Conservation (phyloP, 2,113 vertebrate species). For the Australoheros scitulus region DNA sequence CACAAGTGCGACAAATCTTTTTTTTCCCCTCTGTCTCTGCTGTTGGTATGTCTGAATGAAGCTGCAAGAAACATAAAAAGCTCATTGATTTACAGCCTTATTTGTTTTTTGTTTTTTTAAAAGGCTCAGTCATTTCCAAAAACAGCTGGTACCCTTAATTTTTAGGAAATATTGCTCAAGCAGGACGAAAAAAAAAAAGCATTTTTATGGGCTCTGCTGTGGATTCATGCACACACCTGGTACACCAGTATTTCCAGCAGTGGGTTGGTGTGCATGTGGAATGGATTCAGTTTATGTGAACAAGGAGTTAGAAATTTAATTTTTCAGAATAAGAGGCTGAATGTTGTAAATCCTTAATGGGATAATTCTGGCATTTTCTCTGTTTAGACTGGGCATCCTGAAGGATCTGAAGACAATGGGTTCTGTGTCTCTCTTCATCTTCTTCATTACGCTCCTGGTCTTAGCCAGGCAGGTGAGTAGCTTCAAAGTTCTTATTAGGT, state of each 20-base stretch:
- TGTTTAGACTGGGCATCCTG: slow-evolving; percentile 90
- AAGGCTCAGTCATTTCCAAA: not conserved
- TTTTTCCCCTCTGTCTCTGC: not conserved
- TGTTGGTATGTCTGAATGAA: not conserved
- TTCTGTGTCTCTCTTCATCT: slow-evolving; percentile 94
- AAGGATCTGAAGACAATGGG: slow-evolving; percentile 99
- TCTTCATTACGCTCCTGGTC: slow-evolving; percentile 94
- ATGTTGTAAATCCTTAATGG: not conserved
- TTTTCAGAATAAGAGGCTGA: not conserved
- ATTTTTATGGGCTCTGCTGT: not conserved
- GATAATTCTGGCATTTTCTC: not conserved
- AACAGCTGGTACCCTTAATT: not conserved
- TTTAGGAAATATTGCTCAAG: not conserved
- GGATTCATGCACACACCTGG: not conserved
- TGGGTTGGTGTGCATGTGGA: no score
- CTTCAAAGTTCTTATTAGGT: not conserved
- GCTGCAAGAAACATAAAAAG: not conserved
- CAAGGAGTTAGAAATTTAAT: not conserved
- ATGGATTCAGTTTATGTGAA: not conserved
- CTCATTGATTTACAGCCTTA: not conserved
- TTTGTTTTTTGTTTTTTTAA: no score
- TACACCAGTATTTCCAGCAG: not conserved
- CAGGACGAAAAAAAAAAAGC: fast-evolving
- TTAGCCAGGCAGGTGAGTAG: slow-evolving; percentile 93
- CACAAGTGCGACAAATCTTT: not conserved